Evolutionary conservation across 2,797 vertebrate species (phyloP), one percentile per base, ranked within the genome.

Genomic region (Melanogrammus aeglefinus): DNA sequence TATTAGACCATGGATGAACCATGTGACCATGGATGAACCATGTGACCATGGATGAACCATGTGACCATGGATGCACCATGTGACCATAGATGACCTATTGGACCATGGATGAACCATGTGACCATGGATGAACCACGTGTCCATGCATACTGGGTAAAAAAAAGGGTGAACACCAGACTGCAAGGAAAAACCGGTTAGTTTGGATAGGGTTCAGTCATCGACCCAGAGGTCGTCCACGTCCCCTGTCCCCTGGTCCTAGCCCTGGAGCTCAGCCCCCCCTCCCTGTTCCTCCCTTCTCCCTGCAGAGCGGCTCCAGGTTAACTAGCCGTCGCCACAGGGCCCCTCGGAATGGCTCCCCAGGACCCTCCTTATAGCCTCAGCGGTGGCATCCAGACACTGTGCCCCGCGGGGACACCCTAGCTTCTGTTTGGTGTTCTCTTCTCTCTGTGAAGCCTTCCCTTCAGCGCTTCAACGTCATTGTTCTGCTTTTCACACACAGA

Each of bases 171-270:
- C 2, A 12, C 77, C 13, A 75, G 44, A 75, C 41, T 38, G 27
- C 24, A 75, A 39, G 81, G 47, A 35, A 44, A 57, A 77, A 76
- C 4, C 51, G 70, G 36, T 35, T 36, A 81, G 66, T 72, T 84
- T 14, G 73, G 33, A 71, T 31, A 79, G 51, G 76, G 75, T 82
- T 71, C 77, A 74, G 69, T 72, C 33, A 57, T 66, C 57, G 73
- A 18, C 2, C 10, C 74, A 74, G 77, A 80, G 57, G 72, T 78
- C 69, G 79, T 41, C 38, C 38, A 57, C 38, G 78, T 77, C 29
- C 66, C 27, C 38, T 69, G 31, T 73, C 72, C 66, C 27, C 38
- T 69, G 31, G 72, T 74, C 82, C 82, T 66, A 79, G 71, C 75
- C 84, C 33, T 4, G 12, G 51, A 63, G 51, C 6, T 63, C 1